Conservation (phyloP, 2,888 invertebrate species). For the Scelioninae gen. 1 region DNA sequence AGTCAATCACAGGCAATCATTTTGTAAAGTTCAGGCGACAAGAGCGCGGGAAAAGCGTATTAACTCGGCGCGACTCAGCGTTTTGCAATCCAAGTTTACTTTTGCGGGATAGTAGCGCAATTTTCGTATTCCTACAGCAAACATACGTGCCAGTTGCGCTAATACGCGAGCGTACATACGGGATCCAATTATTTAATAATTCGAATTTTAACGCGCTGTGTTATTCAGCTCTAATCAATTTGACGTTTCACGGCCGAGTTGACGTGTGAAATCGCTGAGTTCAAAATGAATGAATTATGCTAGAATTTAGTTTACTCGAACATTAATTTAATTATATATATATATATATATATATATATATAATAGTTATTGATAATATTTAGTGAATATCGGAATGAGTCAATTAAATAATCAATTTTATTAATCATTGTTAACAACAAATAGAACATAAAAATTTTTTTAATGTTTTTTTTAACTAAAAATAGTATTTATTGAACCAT, state of each 20-base stretch:
- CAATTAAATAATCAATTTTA: no score
- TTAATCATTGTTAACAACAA: no score
- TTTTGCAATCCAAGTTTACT: conserved; percentile 37
- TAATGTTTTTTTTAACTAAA: no score
- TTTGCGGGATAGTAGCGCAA: conserved; percentile 16
- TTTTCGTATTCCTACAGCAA: conserved; percentile 23
- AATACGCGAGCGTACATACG: background rate
- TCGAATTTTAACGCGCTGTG: conserved; percentile 12
- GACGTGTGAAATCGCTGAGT: background rate
- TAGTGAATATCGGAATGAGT: background rate
- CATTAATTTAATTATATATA: no score
- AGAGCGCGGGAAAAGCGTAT: conserved; percentile 58
- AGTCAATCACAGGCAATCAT: conserved; percentile 56
- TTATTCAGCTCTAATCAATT: conserved; percentile 18
- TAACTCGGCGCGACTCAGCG: conserved; percentile 16
- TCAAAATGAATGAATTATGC: background rate
- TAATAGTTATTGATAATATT: no score
- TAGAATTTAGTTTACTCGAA: no score
- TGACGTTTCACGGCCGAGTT: conserved; percentile 10
- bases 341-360: no score
- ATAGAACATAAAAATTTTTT: no score
- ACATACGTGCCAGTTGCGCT: background rate
- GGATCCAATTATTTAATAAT: conserved; percentile 38
- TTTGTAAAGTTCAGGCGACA: conserved; percentile 56
- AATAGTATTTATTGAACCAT: no score